Base-by-base conservation (phyloP, 2,888 invertebrate species). In the Drosophila colorata region DNA sequence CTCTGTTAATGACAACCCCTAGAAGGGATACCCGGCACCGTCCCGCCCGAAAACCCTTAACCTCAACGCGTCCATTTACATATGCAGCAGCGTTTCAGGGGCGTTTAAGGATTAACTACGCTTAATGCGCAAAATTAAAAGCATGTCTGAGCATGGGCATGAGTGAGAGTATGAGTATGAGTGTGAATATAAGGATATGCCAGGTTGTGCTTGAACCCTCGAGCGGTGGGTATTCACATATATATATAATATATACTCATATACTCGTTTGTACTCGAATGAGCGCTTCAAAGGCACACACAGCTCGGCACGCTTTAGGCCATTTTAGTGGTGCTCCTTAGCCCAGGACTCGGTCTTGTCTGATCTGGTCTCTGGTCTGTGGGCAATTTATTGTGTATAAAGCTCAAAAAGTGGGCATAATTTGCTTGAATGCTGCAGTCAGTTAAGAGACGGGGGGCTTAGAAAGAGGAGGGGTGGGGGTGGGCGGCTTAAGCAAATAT, bases 61-160 rank as follows among this genome's bases (percentile, higher is more conserved):
- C 38, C 56, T 43, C 25, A 20, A 43, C 33, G 37, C 33, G 52
- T 55, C 35, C 14, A 41, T 16, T 31, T 59, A 77, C 72, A 75
- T 78, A 74, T 57, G 64, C 53, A 56, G 58, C 44, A 25, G 18
- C 25, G 40, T 73, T 68, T 52, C 75, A 73, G 59, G 76, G 66
- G 60, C 66, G 63, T 65, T 74, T 65, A 67, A 69, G 87, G 87
- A 80, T 84, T 84, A 87, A 81, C 85, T 78, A 82, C 84, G 80
- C 80, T 84, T 84, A 84, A 87, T 87, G 85, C 82, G 80, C 78
- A 81, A 84, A 87, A 87, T 84, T 84, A 87, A 84, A 84, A 80
- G 73, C 85, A 80, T 78, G 78, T 69, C 68, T 64, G 69, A 72
- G 52, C 75, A 55, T 60, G 41, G 53, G 60, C 18, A 43, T 47